Conservation (phyloP, 2,797 vertebrate species). For the Gephyroberyx darwinii region DNA sequence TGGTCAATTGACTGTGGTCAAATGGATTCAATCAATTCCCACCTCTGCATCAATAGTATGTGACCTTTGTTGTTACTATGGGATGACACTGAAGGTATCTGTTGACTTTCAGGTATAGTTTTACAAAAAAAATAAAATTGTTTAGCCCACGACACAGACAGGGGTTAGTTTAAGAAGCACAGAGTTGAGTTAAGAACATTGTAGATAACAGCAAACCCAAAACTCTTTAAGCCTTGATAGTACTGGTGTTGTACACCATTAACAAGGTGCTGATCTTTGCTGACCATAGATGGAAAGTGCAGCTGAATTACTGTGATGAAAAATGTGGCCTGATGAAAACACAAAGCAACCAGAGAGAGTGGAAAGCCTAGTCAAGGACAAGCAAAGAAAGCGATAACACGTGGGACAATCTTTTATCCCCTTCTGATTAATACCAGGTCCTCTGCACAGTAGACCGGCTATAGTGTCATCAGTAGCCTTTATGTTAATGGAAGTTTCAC, state of each 20-base stretch:
- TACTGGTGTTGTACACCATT: conserved; percentile 50
- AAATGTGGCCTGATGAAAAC: conserved; percentile 60
- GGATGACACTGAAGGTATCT: background rate
- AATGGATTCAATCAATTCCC: conserved; percentile 34
- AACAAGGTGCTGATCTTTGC: conserved; percentile 55
- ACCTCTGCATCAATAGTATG: conserved; percentile 18
- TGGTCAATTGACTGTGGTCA: conserved; percentile 5
- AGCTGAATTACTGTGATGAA: conserved; percentile 68
- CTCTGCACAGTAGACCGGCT: conserved; percentile 51
- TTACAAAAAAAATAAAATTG: background rate
- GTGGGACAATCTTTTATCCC: conserved; percentile 69
- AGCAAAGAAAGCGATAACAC: conserved; percentile 59
- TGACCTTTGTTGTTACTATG: conserved; percentile 18
- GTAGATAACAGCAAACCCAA: conserved; percentile 39
- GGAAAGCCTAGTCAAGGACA: conserved; percentile 68
- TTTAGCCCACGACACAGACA: background rate
- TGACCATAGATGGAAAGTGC: conserved; percentile 55
- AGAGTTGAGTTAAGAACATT: conserved; percentile 24
- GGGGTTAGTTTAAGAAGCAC: conserved; percentile 17
- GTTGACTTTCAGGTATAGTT: too few species aligned
- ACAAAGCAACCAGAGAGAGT: conserved; percentile 66
- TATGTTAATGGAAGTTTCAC: conserved; percentile 69
- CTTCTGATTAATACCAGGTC: conserved; percentile 75
- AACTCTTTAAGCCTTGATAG: conserved; percentile 43
- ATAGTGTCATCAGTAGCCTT: conserved; percentile 69